A percentile compares a stretch with the other conserved stretches of the same genome.
These are phyloP conservation scores for Nephrocerus scutellatus DNA, from an alignment of 2,888 invertebrate genomes.

Conservation along the genomic window DNA sequence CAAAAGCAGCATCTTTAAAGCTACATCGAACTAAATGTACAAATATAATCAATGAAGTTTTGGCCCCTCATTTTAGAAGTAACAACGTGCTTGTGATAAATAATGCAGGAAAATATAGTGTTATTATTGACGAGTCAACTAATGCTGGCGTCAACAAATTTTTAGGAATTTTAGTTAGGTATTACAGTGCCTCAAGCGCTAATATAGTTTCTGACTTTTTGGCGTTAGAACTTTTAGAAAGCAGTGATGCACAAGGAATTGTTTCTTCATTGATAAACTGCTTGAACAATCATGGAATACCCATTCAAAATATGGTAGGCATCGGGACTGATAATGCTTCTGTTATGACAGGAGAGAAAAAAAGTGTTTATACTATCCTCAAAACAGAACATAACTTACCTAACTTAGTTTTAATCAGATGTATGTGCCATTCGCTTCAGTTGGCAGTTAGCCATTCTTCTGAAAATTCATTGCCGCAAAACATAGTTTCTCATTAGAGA, in stretches of 20 bases:
- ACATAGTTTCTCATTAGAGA: slow-evolving; percentile 8
- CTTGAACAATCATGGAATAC: background rate
- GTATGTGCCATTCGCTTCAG: slow-evolving; percentile 10
- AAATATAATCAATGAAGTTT: slow-evolving; percentile 4
- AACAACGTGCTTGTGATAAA: background rate
- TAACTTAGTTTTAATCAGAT: slow-evolving; percentile 4
- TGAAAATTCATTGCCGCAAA: slow-evolving; percentile 6
- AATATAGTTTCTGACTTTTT: no score
- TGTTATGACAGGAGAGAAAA: background rate
- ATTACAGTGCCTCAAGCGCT: no score
- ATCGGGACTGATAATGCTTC: slow-evolving; percentile 1
- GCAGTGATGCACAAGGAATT: no score
- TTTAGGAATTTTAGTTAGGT: background rate
- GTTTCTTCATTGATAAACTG: no score
- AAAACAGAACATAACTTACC: slow-evolving; percentile 1
- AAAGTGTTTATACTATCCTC: slow-evolving; percentile 1
- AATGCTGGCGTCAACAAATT: background rate
- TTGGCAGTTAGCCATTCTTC: slow-evolving; percentile 9
- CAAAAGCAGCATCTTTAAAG: no score
- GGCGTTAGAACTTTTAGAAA: no score
- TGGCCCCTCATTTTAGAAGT: slow-evolving; percentile 1
- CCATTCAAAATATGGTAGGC: slow-evolving; percentile 1
- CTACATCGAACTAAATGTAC: slow-evolving; percentile 5
- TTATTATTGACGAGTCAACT: slow-evolving; percentile 6
- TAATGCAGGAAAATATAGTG: background rate